A percentile compares a stretch with the other conserved stretches of the same genome.
phyloP scores from a whole-genome alignment of 2,113 vertebrate genomes.

The Thinocorus orbignyianus region DNA sequence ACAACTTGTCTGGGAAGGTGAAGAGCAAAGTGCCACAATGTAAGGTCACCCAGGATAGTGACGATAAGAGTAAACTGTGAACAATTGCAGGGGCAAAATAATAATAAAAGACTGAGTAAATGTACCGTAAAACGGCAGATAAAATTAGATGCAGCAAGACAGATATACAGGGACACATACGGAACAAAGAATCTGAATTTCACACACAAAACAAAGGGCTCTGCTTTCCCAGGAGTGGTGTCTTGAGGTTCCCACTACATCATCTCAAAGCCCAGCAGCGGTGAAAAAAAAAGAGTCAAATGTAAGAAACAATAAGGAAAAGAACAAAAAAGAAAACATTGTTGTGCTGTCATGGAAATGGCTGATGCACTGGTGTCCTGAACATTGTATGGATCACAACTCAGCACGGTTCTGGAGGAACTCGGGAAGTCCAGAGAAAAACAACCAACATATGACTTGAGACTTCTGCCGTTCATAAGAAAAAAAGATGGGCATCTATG shows the following conservation, averaged over 20 bases:
- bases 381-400: not conserved
- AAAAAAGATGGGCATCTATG: not conserved
- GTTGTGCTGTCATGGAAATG: not conserved
- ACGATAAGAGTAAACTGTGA: not conserved
- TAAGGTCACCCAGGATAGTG: not conserved
- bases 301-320: not conserved
- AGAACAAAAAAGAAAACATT: not conserved
- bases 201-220: not conserved
- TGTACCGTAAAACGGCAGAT: not conserved
- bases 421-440: not conserved
- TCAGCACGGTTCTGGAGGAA: not conserved
- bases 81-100: not conserved
- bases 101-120: not conserved
- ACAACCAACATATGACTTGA: not conserved
- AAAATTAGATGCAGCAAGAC: not conserved
- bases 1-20: not conserved
- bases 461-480: not conserved
- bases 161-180: not conserved
- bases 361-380: not conserved
- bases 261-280: not conserved
- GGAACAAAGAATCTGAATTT: not conserved
- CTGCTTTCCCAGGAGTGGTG: not conserved
- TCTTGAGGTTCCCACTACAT: not conserved
- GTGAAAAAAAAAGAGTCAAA: not conserved
- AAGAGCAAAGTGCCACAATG: not conserved